Conservation (phyloP, 2,888 invertebrate genomes). For the Drosophila infuscata region DNA sequence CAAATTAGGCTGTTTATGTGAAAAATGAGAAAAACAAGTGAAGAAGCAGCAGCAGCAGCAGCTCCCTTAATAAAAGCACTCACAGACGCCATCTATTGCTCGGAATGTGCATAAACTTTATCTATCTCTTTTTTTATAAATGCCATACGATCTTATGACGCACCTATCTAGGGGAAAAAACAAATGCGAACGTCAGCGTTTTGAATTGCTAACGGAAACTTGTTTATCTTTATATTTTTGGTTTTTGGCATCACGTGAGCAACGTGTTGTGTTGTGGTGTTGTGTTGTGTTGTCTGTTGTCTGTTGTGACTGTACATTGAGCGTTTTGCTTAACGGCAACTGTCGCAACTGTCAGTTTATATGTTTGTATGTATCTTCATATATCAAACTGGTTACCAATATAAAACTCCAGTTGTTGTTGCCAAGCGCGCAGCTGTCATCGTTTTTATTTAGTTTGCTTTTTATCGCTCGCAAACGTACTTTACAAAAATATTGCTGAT, state of each 20-base stretch:
- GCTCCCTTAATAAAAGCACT: conserved; percentile 6
- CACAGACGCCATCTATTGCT: conserved; percentile 45
- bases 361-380: conserved; percentile 6
- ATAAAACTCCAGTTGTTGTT: conserved; percentile 28
- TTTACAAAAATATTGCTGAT: conserved; percentile 1
- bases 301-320: conserved; percentile 60
- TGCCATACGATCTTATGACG: conserved; percentile 18
- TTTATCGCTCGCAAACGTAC: conserved; percentile 12
- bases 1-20: conserved; percentile 65
- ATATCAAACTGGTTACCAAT: conserved; percentile 31
- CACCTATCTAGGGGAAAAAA: conserved; percentile 28
- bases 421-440: conserved; percentile 35
- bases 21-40: conserved; percentile 35
- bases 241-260: conserved; percentile 46
- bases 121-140: background rate
- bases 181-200: conserved; percentile 39
- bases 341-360: conserved; percentile 48
- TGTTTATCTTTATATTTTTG: conserved; percentile 27
- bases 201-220: conserved; percentile 22
- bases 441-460: background rate
- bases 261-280: conserved; percentile 14
- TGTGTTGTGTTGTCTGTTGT: background rate
- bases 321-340: conserved; percentile 60
- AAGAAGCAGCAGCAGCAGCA: background rate
- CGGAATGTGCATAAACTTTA: conserved; percentile 12